These are phyloP conservation scores for Prionace glauca DNA, from an alignment of 2,797 vertebrate species.

Conservation along the genomic window DNA sequence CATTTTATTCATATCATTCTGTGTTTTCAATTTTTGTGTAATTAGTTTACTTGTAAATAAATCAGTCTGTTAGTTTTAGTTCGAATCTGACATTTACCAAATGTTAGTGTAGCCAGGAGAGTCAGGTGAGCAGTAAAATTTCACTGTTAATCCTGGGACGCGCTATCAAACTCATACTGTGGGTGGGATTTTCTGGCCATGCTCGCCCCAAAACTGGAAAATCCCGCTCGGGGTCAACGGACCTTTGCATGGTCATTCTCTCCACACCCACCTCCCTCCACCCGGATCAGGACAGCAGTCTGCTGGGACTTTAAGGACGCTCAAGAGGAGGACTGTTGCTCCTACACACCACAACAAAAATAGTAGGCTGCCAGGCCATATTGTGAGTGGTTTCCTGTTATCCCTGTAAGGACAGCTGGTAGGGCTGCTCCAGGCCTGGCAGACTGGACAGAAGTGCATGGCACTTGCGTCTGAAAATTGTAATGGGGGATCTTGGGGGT, in stretches of 20 bases:
- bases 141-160: too few relatives aligned
- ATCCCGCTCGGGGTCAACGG: too few relatives aligned
- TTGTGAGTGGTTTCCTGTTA: neutral
- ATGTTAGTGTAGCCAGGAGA: neutral
- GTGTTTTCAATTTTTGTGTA: neutral
- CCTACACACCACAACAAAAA: neutral
- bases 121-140: too few relatives aligned
- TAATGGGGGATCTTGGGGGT: neutral
- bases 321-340: neutral
- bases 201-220: too few relatives aligned
- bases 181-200: too few relatives aligned
- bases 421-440: neutral
- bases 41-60: neutral
- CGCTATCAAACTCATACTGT: too few relatives aligned
- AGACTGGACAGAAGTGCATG: neutral
- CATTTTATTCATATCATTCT: neutral
- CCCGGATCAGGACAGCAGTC: too few relatives aligned
- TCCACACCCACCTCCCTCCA: too few relatives aligned
- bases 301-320: neutral
- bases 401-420: neutral
- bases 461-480: neutral
- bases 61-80: neutral
- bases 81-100: neutral
- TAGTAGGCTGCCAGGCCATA: too few relatives aligned
- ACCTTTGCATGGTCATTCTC: too few relatives aligned